Evolutionary conservation across 1,140 invertebrate species (phyloP).

Genomic region (Pseudomyrmex gracilis): DNA sequence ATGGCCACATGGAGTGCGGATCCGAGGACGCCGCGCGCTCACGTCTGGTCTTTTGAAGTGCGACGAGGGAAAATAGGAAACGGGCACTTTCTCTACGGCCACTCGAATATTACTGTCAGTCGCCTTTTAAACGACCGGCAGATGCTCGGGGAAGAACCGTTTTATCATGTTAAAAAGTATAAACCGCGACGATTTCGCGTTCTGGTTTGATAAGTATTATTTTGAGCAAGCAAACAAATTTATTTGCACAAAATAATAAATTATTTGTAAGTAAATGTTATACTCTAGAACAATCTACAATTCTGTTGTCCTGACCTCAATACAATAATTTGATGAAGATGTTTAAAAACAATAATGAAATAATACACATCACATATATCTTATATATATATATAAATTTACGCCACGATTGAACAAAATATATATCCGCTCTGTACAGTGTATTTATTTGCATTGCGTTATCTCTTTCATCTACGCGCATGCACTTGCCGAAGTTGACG

Average conservation of each 20-base stretch:
- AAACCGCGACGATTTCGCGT: constrained; percentile 5
- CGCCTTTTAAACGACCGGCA: constrained; percentile 44
- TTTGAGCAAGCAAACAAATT: background rate
- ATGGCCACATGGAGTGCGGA: constrained; percentile 64
- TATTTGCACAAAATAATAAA: no score
- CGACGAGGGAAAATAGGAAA: constrained; percentile 70
- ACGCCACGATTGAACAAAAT: constrained; percentile 17
- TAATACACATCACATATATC: no score
- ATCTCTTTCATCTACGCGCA: constrained; percentile 50
- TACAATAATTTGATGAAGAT: no score
- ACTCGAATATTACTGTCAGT: constrained; percentile 71
- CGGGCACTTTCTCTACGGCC: constrained; percentile 60
- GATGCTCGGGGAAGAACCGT: constrained; percentile 48
- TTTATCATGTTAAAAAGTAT: constrained; percentile 52
- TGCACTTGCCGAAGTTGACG: constrained; percentile 50
- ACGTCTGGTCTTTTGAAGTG: constrained; percentile 70
- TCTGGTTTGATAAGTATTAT: constrained; percentile 44
- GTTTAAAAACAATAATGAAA: no score
- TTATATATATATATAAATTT: no score
- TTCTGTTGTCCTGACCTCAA: no score
- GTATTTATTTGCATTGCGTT: constrained; percentile 50
- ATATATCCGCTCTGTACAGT: background rate
- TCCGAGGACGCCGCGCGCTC: constrained; percentile 34
- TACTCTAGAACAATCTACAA: no score
- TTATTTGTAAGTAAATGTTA: no score